phyloP scores from a whole-genome alignment of 2,797 vertebrate species.

The Apodemus agrarius region DNA sequence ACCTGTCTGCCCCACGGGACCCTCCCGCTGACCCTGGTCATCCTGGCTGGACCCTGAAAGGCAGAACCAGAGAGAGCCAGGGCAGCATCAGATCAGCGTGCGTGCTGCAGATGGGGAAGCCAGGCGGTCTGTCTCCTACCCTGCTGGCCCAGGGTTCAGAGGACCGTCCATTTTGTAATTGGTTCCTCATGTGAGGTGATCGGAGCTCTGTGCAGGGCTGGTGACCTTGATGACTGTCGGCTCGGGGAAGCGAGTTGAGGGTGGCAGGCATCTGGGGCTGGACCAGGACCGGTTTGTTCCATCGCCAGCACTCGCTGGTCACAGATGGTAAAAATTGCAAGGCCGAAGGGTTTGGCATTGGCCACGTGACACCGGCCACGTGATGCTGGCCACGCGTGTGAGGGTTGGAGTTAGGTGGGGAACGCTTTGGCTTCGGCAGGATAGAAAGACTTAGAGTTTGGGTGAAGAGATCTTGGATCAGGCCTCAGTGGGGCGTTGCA shows the following conservation, averaged over 20 bases:
- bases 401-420: neutral
- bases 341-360: neutral
- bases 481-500: neutral
- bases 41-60: neutral
- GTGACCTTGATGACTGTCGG: conserved; percentile 67
- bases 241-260: neutral
- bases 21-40: neutral
- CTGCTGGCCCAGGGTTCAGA: accelerated
- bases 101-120: neutral
- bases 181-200: conserved; percentile 65
- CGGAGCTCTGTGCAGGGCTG: conserved; percentile 38
- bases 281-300: conserved; percentile 76
- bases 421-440: neutral
- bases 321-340: neutral
- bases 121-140: neutral
- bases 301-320: conserved; percentile 81
- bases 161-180: neutral
- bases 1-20: neutral
- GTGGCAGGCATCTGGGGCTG: neutral
- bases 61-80: neutral
- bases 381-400: neutral
- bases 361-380: too few species aligned
- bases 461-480: neutral
- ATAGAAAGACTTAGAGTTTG: neutral
- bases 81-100: neutral